A percentile compares a stretch with the other conserved stretches of the same genome.
These are phyloP conservation scores for Perca fluviatilis DNA, from an alignment of 2,113 vertebrate species.

Conservation along the genomic window DNA sequence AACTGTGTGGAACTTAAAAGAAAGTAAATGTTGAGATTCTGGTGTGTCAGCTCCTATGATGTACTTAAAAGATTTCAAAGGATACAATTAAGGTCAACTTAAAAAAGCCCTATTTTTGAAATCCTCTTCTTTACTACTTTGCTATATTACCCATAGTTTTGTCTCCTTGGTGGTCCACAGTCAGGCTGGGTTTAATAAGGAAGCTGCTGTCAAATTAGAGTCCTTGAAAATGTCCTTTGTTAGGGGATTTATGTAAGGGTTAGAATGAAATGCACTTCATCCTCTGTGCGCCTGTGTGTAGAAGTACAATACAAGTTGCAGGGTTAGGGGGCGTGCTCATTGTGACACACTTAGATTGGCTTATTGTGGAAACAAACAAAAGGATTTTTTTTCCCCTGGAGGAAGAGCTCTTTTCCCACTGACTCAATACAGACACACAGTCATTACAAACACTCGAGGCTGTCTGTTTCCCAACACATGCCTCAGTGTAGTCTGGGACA, in stretches of 20 bases:
- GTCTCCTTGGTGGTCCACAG: constrained; percentile 38
- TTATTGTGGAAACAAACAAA: constrained; percentile 76
- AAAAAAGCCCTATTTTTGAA: too few species aligned
- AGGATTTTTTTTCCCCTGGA: constrained; percentile 31
- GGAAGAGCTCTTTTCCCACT: constrained; percentile 56
- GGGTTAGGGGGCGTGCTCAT: constrained; percentile 44
- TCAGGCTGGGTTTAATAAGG: not conserved
- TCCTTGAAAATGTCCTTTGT: not conserved
- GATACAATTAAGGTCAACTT: too few species aligned
- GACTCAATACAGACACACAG: constrained; percentile 10
- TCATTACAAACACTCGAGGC: not conserved
- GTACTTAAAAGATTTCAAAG: too few species aligned
- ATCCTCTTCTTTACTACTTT: too few species aligned
- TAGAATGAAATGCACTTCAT: constrained; percentile 21
- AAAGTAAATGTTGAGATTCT: too few species aligned
- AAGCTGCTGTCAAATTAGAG: not conserved
- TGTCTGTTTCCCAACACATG: constrained; percentile 48
- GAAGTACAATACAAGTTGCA: constrained; percentile 33
- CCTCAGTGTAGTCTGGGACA: constrained; percentile 14
- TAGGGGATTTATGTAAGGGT: constrained; percentile 5
- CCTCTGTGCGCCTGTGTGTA: not conserved
- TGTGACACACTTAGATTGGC: constrained; percentile 26
- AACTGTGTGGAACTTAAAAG: too few species aligned
- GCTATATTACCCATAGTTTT: not conserved
- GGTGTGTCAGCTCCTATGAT: too few species aligned